Evolutionary conservation across 2,113 vertebrate genomes (phyloP).

Genomic region (Colius striatus): DNA sequence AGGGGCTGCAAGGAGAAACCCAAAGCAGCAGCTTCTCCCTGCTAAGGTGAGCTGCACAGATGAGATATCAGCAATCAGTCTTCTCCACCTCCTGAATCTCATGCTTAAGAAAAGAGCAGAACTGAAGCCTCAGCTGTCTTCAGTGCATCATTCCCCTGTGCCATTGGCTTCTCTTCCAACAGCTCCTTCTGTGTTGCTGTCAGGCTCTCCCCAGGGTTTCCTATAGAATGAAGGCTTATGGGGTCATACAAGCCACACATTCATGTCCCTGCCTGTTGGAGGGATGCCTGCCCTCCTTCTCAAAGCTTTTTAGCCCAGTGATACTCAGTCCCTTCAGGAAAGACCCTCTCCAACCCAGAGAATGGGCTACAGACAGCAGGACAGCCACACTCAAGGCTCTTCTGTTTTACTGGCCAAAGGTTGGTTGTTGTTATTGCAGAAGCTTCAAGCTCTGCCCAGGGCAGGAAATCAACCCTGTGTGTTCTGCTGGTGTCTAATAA

Average conservation of each 20-base stretch:
- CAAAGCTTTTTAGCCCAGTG: background rate
- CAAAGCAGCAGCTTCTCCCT: background rate
- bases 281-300: background rate
- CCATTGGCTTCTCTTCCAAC: background rate
- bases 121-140: background rate
- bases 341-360: background rate
- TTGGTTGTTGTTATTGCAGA: background rate
- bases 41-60: background rate
- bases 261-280: background rate
- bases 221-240: background rate
- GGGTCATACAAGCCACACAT: rapidly evolving
- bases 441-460: background rate
- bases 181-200: background rate
- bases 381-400: background rate
- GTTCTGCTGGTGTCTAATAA: background rate
- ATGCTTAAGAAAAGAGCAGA: background rate
- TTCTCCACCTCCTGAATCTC: background rate
- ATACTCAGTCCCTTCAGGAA: background rate
- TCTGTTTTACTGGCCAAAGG: background rate
- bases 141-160: rapidly evolving
- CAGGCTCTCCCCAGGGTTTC: background rate
- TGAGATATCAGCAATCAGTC: background rate
- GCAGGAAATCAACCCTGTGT: background rate
- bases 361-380: background rate
- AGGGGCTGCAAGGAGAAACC: background rate